Conservation (phyloP, 2,888 invertebrate species). For the Polydrusus tereticollis region DNA sequence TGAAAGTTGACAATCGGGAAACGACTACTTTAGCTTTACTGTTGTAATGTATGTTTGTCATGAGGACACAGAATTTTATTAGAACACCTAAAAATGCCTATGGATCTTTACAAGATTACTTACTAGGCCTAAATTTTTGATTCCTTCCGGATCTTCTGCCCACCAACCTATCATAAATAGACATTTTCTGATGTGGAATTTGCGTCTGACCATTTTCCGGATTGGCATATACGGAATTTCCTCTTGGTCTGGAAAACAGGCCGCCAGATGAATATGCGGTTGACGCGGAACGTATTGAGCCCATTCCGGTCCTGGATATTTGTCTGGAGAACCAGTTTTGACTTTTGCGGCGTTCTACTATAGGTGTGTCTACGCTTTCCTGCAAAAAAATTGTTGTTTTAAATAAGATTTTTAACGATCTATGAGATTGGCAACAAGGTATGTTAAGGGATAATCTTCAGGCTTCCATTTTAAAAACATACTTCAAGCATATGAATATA, state of each 20-base stretch:
- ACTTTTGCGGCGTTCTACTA: conserved; percentile 83
- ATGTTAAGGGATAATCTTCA: too few relatives aligned
- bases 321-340: conserved; percentile 89
- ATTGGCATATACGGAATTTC: conserved; percentile 79
- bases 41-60: too few relatives aligned
- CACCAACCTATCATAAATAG: conserved; percentile 86
- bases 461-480: too few relatives aligned
- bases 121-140: conserved; percentile 53
- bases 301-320: conserved; percentile 87
- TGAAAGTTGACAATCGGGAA: too few relatives aligned
- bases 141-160: conserved; percentile 84
- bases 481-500: too few relatives aligned
- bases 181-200: conserved; percentile 77
- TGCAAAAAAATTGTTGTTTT: conserved; percentile 62
- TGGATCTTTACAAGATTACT: too few relatives aligned
- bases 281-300: conserved; percentile 86
- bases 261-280: conserved; percentile 87
- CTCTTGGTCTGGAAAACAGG: conserved; percentile 81
- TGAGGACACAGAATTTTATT: too few relatives aligned
- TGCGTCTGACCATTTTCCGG: conserved; percentile 70
- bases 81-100: too few relatives aligned
- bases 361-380: conserved; percentile 92
- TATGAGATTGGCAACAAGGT: neutral
- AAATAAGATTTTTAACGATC: neutral
- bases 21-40: too few relatives aligned